Conservation (phyloP, 2,888 invertebrate species). For the Cephus spinipes region DNA sequence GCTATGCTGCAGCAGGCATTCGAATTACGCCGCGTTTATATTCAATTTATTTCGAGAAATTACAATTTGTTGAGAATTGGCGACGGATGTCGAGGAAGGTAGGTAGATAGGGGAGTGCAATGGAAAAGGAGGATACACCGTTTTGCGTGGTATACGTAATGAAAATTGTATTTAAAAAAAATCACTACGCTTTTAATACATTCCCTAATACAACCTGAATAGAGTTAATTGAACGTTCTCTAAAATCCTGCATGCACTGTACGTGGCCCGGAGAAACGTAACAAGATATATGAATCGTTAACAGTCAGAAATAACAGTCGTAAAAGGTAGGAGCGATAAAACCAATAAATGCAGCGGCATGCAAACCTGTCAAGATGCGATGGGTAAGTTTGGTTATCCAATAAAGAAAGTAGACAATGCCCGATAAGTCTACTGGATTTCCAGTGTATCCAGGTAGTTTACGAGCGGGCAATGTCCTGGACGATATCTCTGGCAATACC, state of each 20-base stretch:
- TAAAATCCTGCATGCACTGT: not conserved
- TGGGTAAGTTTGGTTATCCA: conserved; percentile 21
- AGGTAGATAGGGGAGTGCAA: not conserved
- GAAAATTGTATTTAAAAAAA: not conserved
- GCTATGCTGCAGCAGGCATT: conserved; percentile 59
- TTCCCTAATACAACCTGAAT: not conserved
- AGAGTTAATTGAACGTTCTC: not conserved
- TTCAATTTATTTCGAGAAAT: conserved; percentile 65
- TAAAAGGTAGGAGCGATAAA: conserved; percentile 12
- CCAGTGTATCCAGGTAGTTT: not conserved
- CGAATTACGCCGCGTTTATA: conserved; percentile 63
- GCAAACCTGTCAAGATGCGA: conserved; percentile 24
- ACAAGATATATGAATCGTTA: not conserved
- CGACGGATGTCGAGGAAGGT: conserved; percentile 2
- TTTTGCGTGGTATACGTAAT: not conserved
- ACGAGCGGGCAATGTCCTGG: not conserved
- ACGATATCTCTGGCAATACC: not conserved
- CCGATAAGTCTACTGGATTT: not conserved
- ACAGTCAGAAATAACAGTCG: not conserved
- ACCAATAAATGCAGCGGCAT: conserved; percentile 25
- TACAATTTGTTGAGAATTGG: conserved; percentile 61
- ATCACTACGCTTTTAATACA: not conserved
- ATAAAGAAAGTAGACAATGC: conserved; percentile 21
- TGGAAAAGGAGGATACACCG: not conserved
- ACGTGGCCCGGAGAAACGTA: not conserved